A percentile compares a stretch with the other conserved stretches of the same genome.
These are phyloP conservation scores for Epinephelus malabaricus DNA, from an alignment of 2,797 vertebrate species.

Conservation along the genomic window DNA sequence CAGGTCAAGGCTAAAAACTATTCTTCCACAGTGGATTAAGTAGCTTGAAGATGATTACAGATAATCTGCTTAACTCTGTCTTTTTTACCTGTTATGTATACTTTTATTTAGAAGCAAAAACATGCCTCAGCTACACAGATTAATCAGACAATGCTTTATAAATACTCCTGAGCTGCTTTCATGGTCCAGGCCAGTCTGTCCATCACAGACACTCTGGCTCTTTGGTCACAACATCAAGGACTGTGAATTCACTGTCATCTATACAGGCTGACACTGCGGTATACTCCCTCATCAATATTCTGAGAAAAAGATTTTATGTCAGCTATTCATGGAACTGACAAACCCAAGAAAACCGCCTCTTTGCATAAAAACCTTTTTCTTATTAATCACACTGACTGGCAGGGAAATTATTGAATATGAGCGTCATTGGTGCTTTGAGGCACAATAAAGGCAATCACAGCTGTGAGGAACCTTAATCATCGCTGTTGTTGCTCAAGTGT, in stretches of 20 bases:
- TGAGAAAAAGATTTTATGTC: slow-evolving; percentile 35
- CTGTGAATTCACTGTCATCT: background rate
- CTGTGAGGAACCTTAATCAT: slow-evolving; percentile 41
- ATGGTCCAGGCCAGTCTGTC: background rate
- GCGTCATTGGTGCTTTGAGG: slow-evolving; percentile 28
- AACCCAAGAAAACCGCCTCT: slow-evolving; percentile 44
- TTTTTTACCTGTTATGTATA: background rate
- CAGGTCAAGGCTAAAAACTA: background rate
- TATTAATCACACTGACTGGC: slow-evolving; percentile 48
- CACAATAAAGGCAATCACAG: slow-evolving; percentile 55
- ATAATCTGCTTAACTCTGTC: background rate
- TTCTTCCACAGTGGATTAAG: background rate
- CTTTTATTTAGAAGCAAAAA: background rate
- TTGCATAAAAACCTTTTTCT: slow-evolving; percentile 46
- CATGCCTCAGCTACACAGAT: background rate
- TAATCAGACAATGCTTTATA: background rate
- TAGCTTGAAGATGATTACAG: background rate
- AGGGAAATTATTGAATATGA: slow-evolving; percentile 38
- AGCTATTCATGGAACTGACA: slow-evolving; percentile 18
- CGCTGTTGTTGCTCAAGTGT: slow-evolving; percentile 38
- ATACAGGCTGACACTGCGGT: background rate
- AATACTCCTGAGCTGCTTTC: background rate
- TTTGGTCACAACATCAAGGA: background rate
- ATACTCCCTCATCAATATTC: slow-evolving; percentile 1
- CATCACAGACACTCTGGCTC: background rate